Evolutionary conservation across 2,888 invertebrate genomes (phyloP), one percentile per base, ranked within the genome.

Genomic region (Euproctis similis): DNA sequence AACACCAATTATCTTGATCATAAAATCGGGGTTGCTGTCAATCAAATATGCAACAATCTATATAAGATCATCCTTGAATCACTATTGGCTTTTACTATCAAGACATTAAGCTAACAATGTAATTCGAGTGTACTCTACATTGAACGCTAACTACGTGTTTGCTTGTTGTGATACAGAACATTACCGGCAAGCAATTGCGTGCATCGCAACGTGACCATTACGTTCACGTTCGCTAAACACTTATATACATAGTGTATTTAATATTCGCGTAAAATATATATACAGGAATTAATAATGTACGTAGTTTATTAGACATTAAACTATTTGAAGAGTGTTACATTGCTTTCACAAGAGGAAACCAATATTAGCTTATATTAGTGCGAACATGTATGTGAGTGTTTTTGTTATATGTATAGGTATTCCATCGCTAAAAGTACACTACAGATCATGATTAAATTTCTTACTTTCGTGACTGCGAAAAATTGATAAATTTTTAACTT

Each of bases 41-140:
- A 50, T 50, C 48, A 54, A 53, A 40, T 41, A 51, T 58, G 53
- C 53, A 59, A 46, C 41, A 58, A 53, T 39, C 39, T 44, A 47
- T 51, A 53, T 51, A 49, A 51, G 62, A 60, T 65, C 63, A 72
- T 69, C 67, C 69, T 72, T 66, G 60, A 62, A 57, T 56, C 56
- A 61, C 65, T 65, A 63, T 65, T 61, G 64, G 59, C 54, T 51
- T 51, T 29, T 36, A 53, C 46, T 66, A 68, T 64, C 63, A 63
- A 55, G 59, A 65, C 61, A 55, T 64, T 64, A 58, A 8, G 54
- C 62, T 59, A 59, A 52, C 30, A 61, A 65, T 74, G 73, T 67
- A 70, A 62, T 68, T 72, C 65, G 59, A 75, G 69, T 66, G 65
- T 55, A 47, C 56, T 71, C 71, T 69, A 62, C 65, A 75, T 69